phyloP scores from a whole-genome alignment of 2,113 vertebrate genomes.

The Glaucomys volans region DNA sequence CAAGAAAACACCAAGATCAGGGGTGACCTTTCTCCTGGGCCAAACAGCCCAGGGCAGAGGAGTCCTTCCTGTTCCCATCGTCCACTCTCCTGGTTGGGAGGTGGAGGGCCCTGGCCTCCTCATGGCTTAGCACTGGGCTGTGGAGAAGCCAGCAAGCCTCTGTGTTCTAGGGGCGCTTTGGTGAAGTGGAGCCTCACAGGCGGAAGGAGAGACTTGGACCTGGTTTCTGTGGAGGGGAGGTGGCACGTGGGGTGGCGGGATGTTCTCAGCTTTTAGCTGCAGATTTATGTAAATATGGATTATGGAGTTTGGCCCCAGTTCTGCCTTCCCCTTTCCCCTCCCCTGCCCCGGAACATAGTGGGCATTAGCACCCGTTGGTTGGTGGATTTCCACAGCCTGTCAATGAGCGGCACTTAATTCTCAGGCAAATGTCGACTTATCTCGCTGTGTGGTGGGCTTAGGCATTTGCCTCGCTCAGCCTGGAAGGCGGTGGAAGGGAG shows the following conservation, averaged over 20 bases:
- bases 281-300: slow-evolving; percentile 59
- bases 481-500: background rate
- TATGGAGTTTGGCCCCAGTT: slow-evolving; percentile 36
- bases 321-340: background rate
- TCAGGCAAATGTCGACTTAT: slow-evolving; percentile 55
- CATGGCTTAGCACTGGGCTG: background rate
- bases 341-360: background rate
- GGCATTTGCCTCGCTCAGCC: background rate
- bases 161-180: background rate
- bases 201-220: background rate
- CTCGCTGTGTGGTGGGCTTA: background rate
- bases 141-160: background rate
- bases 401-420: slow-evolving; percentile 45
- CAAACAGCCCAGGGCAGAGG: background rate
- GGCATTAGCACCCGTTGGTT: background rate
- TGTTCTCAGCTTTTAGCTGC: background rate
- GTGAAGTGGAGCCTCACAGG: background rate
- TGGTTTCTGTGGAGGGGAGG: background rate
- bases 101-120: background rate
- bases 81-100: background rate
- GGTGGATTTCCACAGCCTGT: slow-evolving; percentile 54
- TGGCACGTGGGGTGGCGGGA: background rate
- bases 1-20: background rate
- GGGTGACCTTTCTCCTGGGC: background rate
- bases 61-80: background rate